Base-by-base conservation (phyloP, 2,797 vertebrate species). In the Myripristis jacobus region DNA sequence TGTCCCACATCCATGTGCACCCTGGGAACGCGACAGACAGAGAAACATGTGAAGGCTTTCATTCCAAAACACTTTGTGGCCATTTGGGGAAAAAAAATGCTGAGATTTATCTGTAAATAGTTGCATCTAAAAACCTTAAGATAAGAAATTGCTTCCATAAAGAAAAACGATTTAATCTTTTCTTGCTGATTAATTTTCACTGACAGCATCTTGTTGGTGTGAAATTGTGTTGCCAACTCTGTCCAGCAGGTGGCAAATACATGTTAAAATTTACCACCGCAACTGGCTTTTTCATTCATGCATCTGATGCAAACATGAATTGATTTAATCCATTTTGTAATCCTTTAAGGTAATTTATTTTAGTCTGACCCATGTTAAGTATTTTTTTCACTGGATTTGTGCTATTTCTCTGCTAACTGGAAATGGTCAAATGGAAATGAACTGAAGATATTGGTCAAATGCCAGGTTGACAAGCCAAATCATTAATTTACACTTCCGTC, bases 1-100 rank as follows among this genome's bases (percentile, higher is more conserved):
- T 98, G 88, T 99, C 97, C 97, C 97, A 98, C 94, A 97, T 95
- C 88, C 96, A 95, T 0, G 94, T 94, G 77, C 97, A 99, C 38
- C 92, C 97, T 98, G 79, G 21, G 61, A 71, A 74, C 46, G 71
- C 16, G 7, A 43, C 65, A 48, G n/a, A 50, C 5, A 29, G 54
- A 77, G 41, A 38, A 5, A 57, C 5, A 25, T 19, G 27, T 19
- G 22, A n/a, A 18, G 29, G 25, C 25, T 0, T 54, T 47, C 12
- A 25, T 6, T 24, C 18, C 21, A 15, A 60, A 44, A 16, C 34
- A 21, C 13, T 56, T 3, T 29, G 3, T 29, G 27, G 27, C 55
- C 5, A 61, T 6, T 21, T 41, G 58, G 9, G 4, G 15, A 16
- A 16, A 7, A 11, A 31, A 29, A 24, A 1, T 6, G 5, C 11